A percentile compares a stretch with the other conserved stretches of the same genome.
phyloP scores from a whole-genome alignment of 2,113 vertebrate genomes.

The Setophaga petechia region DNA sequence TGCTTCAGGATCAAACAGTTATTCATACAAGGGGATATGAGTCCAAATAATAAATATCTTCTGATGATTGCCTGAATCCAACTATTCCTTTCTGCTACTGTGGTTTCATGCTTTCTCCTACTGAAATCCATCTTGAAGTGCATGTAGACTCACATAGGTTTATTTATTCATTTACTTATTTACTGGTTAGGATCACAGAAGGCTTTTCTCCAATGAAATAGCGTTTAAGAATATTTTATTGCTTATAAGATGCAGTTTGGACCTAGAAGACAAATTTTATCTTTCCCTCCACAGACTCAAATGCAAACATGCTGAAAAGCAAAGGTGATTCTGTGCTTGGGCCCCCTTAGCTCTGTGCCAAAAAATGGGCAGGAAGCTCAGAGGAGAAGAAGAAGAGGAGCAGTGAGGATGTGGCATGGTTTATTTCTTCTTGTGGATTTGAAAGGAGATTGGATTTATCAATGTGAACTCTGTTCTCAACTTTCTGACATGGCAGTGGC shows the following conservation, averaged over 20 bases:
- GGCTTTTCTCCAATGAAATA: background rate
- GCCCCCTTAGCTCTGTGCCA: background rate
- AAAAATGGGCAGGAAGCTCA: background rate
- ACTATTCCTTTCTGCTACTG: background rate
- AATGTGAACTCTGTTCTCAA: background rate
- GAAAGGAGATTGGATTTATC: background rate
- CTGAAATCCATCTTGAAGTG: background rate
- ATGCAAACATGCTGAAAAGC: background rate
- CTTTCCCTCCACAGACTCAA: background rate
- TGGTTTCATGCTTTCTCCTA: background rate
- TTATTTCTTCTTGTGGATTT: background rate
- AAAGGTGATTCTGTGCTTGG: background rate
- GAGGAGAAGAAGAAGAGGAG: background rate
- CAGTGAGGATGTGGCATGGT: background rate
- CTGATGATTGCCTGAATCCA: background rate
- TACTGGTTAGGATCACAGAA: background rate
- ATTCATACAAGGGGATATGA: background rate
- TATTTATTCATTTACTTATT: background rate
- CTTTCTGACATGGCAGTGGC: background rate
- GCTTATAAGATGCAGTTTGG: background rate
- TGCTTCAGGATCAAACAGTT: background rate
- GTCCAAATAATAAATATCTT: background rate
- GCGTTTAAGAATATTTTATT: background rate
- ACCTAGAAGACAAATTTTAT: background rate
- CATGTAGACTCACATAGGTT: background rate